Base-by-base conservation (phyloP, 2,888 invertebrate genomes). In the Rhodophaea formosa region DNA sequence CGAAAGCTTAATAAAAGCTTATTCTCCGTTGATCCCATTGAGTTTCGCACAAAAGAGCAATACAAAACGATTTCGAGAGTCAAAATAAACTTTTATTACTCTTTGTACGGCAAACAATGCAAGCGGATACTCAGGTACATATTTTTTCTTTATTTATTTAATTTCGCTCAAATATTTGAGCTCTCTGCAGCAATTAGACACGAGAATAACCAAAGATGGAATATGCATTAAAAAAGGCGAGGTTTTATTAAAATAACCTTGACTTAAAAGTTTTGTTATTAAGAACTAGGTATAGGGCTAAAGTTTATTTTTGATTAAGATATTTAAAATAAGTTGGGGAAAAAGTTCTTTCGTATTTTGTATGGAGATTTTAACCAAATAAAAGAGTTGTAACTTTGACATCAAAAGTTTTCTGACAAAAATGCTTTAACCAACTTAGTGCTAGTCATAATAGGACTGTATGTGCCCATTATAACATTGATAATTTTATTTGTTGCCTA, bases 31-130 rank as follows among this genome's bases (percentile, higher is more conserved):
- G 51, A 51, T 51, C 35, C 51, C 35, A 51, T 51, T 51, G 42
- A 53, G 43, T 14, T 23, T 16, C 29, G 53, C 43, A 53, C 23
- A 53, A 53, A 53, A n/a, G 14, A 49, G 49, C 23, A 32, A 49
- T 49, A 49, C 52, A 52, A 53, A 53, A 53, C 29, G n/a, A 43
- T 53, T 42, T 43, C 43, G 43, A 53, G 53, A 43, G 51, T 51
- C 51, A 35, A 51, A 51, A 51, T 51, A 51, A 51, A 51, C 51
- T 51, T 39, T 51, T 51, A 51, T 51, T 51, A 35, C 35, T 51
- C 51, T 51, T 51, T 51, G 51, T 51, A 16, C 35, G 17, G 17
- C 51, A 51, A 51, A 51, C 51, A 51, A 51, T 51, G 51, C 51
- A 35, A 51, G 16, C 16, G 35, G 15, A 51, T 51, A 17, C 51